These are phyloP conservation scores for Nipponacmea schrenckii DNA, from an alignment of 2,888 invertebrate species.

Conservation along the genomic window DNA sequence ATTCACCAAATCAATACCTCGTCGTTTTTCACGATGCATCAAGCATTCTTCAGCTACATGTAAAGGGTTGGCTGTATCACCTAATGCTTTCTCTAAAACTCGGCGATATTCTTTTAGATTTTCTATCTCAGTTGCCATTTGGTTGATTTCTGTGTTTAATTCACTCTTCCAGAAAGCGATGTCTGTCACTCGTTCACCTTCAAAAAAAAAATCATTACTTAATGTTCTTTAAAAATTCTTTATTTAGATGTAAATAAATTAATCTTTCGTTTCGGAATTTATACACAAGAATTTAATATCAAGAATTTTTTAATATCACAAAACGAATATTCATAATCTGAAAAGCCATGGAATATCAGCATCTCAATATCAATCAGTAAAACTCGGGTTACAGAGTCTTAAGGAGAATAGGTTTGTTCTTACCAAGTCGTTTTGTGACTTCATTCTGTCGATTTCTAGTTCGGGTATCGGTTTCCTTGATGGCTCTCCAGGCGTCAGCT, in stretches of 20 bases:
- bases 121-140: conserved; percentile 79
- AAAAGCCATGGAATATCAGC: no score
- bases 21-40: conserved; percentile 87
- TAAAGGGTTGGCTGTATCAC: conserved; percentile 86
- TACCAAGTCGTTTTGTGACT: conserved; percentile 84
- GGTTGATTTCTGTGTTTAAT: conserved; percentile 82
- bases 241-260: no score
- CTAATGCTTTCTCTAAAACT: conserved; percentile 76
- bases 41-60: conserved; percentile 93
- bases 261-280: no score
- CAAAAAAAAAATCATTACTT: conserved; percentile 15
- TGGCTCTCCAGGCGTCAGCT: conserved; percentile 63
- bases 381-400: no score
- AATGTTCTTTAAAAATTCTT: no score
- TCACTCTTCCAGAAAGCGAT: conserved; percentile 93
- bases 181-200: conserved; percentile 83
- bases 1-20: conserved; percentile 88
- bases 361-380: no score
- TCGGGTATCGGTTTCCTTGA: conserved; percentile 67
- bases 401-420: background rate
- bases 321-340: no score
- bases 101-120: conserved; percentile 67
- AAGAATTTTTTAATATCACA: no score
- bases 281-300: no score
- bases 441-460: conserved; percentile 73